Conservation (phyloP, 1,140 invertebrate genomes). For the Macrostomum lignano region DNA sequence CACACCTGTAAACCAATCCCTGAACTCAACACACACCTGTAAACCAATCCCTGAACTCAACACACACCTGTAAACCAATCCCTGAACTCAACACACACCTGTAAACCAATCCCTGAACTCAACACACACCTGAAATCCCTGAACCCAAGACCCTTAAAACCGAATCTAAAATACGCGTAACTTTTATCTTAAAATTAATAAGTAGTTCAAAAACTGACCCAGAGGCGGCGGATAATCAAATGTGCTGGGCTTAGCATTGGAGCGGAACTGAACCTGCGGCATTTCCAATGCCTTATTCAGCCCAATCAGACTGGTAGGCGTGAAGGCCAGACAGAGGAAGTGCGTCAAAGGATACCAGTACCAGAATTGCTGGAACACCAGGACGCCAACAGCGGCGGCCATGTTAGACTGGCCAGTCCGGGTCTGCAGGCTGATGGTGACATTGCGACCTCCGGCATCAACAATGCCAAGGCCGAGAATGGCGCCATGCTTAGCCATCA, state of each 20-base stretch:
- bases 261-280: constrained; percentile 71
- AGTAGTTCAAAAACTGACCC: too few relatives aligned
- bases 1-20: too few relatives aligned
- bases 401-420: constrained; percentile 88
- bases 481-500: constrained; percentile 95
- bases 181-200: too few relatives aligned
- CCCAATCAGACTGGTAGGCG: constrained; percentile 73
- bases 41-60: too few relatives aligned
- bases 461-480: constrained; percentile 82
- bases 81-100: too few relatives aligned
- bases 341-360: constrained; percentile 96
- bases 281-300: constrained; percentile 80
- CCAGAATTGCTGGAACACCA: constrained; percentile 97
- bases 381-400: constrained; percentile 76
- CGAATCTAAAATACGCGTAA: too few relatives aligned
- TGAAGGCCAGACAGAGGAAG: constrained; percentile 74
- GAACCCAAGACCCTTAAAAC: too few relatives aligned
- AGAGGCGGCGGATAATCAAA: constrained; percentile 89
- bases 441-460: constrained; percentile 67
- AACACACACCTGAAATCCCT: too few relatives aligned
- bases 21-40: too few relatives aligned
- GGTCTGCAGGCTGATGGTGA: constrained; percentile 72
- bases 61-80: too few relatives aligned
- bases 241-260: constrained; percentile 64
- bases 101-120: too few relatives aligned